Base-by-base conservation (phyloP, 2,797 vertebrate species). In the Amphiprion clarkii region DNA sequence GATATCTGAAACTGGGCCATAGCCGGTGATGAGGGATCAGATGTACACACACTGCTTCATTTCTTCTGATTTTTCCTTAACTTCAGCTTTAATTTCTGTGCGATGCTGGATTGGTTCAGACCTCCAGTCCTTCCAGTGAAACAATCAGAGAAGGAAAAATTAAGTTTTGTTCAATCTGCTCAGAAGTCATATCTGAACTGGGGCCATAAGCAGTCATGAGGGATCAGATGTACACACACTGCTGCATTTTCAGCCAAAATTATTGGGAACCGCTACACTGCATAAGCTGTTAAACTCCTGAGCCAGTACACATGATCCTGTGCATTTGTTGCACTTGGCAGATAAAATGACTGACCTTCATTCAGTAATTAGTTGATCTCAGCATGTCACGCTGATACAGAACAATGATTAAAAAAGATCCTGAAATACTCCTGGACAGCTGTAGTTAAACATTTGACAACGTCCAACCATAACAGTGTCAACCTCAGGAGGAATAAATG, bases 391-490 rank as follows among this genome's bases (percentile, higher is more conserved):
- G 1, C 23, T 52, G 57, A 74, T 65, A 71, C 66, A 81, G 53
- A 76, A 52, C 68, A 67, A 73, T 79, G 78, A 88, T 86, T 83
- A 55, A 81, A 81, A 80, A 87, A 67, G 13, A 74, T 73, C 57
- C 55, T 78, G 56, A 84, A 88, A 86, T 76, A 81, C 3, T 9
- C 51, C 79, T 31, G 63, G 78, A 87, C 87, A 91, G 74, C 84
- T 79, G 80, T 53, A 65, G 82, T 74, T 81, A 63, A 73, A 86
- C 76, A 33, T 78, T 68, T 82, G 72, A 88, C 74, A 67, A 79
- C 12, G 48, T 89, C 86, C 87, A 90, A 90, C 71, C 76, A 85
- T 72, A 90, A 88, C 86, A 88, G 78, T 79, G 83, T 89, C 82
- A 77, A 79, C 65, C 80, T 79, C 63, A 31, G 10, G 67, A 74